Conservation (phyloP, 2,888 invertebrate species). For the Tinea trinotella region DNA sequence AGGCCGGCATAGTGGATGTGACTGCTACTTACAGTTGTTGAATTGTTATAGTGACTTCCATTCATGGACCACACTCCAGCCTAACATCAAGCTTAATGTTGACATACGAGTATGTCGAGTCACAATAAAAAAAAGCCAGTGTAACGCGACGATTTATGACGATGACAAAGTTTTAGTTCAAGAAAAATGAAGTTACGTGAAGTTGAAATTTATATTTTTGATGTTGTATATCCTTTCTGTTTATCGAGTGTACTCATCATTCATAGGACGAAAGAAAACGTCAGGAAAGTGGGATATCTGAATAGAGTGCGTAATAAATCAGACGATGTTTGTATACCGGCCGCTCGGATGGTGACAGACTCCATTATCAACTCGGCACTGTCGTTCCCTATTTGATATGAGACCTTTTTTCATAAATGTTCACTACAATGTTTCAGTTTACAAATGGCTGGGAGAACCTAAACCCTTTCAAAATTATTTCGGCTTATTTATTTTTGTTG, state of each 20-base stretch:
- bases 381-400: conserved; percentile 4
- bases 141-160: neutral
- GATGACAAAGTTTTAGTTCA: conserved; percentile 4
- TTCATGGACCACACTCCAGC: too few species aligned
- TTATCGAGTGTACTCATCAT: conserved; percentile 19
- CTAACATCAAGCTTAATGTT: too few species aligned
- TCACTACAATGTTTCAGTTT: neutral
- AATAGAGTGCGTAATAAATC: conserved; percentile 21
- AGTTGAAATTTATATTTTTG: neutral
- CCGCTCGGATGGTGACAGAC: conserved; percentile 2
- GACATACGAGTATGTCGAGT: too few species aligned
- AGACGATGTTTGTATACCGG: conserved; percentile 14
- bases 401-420: conserved; percentile 9
- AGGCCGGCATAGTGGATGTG: too few species aligned
- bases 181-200: conserved; percentile 8
- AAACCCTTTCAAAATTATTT: neutral
- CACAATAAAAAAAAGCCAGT: too few species aligned
- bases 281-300: conserved; percentile 18
- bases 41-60: too few species aligned
- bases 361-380: conserved; percentile 19
- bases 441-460: neutral
- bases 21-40: too few species aligned
- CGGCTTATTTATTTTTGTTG: too few species aligned
- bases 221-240: neutral
- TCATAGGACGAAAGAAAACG: conserved; percentile 18